Evolutionary conservation across 2,113 vertebrate genomes (phyloP).

Genomic region (Grantiella picta): DNA sequence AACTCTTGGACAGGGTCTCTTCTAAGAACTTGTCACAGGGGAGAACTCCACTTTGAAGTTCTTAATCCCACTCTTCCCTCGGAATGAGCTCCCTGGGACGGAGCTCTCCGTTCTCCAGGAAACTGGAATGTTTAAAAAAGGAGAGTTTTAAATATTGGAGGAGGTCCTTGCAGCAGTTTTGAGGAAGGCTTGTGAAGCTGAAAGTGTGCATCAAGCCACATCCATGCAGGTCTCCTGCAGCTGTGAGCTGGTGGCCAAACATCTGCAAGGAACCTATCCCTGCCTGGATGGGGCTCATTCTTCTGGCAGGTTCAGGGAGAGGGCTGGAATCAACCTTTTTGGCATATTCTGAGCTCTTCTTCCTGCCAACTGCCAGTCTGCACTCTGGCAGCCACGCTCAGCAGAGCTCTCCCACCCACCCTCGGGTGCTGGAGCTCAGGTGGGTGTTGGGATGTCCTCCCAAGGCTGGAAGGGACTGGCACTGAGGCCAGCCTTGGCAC

Average conservation of each 20-base stretch:
- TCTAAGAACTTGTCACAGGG: slow-evolving; percentile 47
- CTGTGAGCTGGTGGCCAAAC: neutral
- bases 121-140: neutral
- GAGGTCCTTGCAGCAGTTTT: neutral
- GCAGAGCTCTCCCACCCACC: neutral
- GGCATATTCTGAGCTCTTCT: neutral
- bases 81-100: slow-evolving; percentile 13
- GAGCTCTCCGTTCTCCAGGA: accelerated
- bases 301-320: neutral
- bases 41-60: slow-evolving; percentile 50
- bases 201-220: neutral
- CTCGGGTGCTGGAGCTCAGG: neutral
- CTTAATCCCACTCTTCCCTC: slow-evolving; percentile 39
- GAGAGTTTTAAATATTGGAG: neutral
- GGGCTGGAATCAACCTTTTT: neutral
- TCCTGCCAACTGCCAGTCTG: neutral
- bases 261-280: accelerated
- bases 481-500: neutral
- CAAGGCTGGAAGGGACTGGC: neutral
- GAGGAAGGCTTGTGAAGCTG: neutral
- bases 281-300: neutral
- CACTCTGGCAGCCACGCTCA: accelerated
- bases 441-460: neutral
- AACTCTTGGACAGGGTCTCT: slow-evolving; percentile 34
- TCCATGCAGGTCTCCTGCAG: neutral